phyloP scores from a whole-genome alignment of 1,140 invertebrate species.

The Papilio xuthus region DNA sequence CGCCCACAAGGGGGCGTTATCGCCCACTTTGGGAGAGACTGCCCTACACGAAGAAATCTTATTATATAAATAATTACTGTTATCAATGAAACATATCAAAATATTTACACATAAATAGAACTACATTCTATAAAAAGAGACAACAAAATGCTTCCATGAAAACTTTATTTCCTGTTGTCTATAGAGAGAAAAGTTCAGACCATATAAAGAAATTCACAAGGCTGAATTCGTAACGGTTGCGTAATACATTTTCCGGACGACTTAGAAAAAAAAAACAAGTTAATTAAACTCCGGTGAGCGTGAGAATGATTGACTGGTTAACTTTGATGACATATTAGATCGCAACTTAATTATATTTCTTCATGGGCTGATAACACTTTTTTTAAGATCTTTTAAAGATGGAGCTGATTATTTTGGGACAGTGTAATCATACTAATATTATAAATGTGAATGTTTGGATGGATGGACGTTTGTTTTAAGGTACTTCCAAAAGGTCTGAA shows the following conservation, averaged over 20 bases:
- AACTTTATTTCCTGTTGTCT: conserved; percentile 20
- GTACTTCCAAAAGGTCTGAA: too few species aligned
- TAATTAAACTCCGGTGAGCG: not conserved
- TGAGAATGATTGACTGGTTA: conserved; percentile 13
- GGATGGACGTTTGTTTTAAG: too few species aligned
- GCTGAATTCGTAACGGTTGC: not conserved
- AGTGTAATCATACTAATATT: too few species aligned
- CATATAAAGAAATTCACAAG: conserved; percentile 30
- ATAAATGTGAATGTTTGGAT: too few species aligned
- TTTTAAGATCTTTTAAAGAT: too few species aligned
- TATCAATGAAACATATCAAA: not conserved
- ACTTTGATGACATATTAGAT: not conserved
- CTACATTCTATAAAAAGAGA: conserved; percentile 28
- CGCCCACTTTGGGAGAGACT: too few species aligned
- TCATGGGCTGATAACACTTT: too few species aligned
- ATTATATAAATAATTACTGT: not conserved
- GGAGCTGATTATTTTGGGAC: too few species aligned
- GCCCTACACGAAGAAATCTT: not conserved
- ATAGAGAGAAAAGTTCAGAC: conserved; percentile 27
- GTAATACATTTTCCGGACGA: conserved; percentile 23
- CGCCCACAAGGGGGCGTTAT: too few species aligned
- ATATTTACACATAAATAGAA: not conserved
- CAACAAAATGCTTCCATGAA: conserved; percentile 20
- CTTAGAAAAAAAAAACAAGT: not conserved
- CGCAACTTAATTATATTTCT: not conserved